Evolutionary conservation across 2,888 invertebrate species (phyloP).

Genomic region (Electrophaes corylata): DNA sequence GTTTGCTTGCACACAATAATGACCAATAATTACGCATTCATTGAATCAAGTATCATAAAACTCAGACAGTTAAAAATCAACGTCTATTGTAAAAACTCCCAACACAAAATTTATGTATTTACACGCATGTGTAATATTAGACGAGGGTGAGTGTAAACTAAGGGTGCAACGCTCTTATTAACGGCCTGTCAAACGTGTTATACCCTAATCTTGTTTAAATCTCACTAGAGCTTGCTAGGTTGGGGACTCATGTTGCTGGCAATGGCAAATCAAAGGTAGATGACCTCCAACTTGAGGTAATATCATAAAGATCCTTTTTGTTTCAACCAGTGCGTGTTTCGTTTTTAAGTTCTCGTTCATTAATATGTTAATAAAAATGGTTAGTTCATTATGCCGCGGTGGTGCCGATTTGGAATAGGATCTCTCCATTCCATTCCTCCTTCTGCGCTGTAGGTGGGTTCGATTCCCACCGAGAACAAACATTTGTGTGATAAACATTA

Average conservation of each 20-base stretch:
- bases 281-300: conserved; percentile 5
- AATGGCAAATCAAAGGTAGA: conserved; percentile 17
- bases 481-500: too few species aligned
- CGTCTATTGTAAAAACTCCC: conserved; percentile 42
- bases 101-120: conserved; percentile 50
- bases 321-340: neutral
- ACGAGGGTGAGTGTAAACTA: conserved; percentile 72
- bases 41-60: conserved; percentile 24
- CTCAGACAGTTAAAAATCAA: conserved; percentile 37
- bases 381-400: too few species aligned
- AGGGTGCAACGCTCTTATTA: conserved; percentile 78
- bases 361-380: too few species aligned
- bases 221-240: conserved; percentile 38
- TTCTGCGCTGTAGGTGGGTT: too few species aligned
- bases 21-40: conserved; percentile 28
- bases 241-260: conserved; percentile 8
- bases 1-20: conserved; percentile 5
- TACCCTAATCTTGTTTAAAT: conserved; percentile 69
- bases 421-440: too few species aligned
- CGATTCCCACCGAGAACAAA: too few species aligned
- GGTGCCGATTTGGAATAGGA: too few species aligned
- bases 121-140: conserved; percentile 62
- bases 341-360: too few species aligned
- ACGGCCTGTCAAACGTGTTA: conserved; percentile 72
- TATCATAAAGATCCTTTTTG: neutral